These are phyloP conservation scores for Erebia ligea DNA, from an alignment of 2,888 invertebrate genomes.

Conservation along the genomic window DNA sequence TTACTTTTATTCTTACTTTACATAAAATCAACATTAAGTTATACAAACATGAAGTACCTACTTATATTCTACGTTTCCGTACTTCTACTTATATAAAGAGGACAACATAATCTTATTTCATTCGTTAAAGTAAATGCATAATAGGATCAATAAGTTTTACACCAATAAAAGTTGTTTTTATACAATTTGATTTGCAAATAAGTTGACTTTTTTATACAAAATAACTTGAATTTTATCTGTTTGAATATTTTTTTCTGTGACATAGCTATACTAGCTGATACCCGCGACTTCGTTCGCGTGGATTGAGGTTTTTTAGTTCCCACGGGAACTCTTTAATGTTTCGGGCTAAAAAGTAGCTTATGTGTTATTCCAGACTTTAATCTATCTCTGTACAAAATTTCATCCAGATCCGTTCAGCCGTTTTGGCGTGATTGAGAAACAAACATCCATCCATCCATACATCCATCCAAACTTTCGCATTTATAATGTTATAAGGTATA, in stretches of 20 bases:
- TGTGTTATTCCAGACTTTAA: too few relatives aligned
- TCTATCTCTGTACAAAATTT: too few relatives aligned
- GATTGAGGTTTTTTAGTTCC: too few relatives aligned
- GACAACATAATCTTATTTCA: neutral
- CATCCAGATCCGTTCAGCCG: too few relatives aligned
- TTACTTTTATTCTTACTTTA: neutral
- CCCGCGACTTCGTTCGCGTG: too few relatives aligned
- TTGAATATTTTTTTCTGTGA: neutral
- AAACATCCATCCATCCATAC: too few relatives aligned
- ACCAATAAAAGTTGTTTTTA: neutral
- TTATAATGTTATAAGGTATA: too few relatives aligned
- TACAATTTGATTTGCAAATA: neutral
- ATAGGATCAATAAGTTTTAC: neutral
- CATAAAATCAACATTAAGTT: neutral
- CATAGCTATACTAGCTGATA: too few relatives aligned
- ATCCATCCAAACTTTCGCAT: too few relatives aligned
- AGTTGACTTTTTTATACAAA: neutral
- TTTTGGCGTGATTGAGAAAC: too few relatives aligned
- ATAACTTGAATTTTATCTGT: neutral
- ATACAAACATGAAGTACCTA: neutral
- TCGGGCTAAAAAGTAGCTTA: too few relatives aligned
- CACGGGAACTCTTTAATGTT: too few relatives aligned
- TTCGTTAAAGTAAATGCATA: neutral
- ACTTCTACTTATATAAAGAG: neutral
- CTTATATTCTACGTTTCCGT: neutral